These are phyloP conservation scores for Zingel zingel DNA, from an alignment of 2,113 vertebrate genomes.

Conservation along the genomic window DNA sequence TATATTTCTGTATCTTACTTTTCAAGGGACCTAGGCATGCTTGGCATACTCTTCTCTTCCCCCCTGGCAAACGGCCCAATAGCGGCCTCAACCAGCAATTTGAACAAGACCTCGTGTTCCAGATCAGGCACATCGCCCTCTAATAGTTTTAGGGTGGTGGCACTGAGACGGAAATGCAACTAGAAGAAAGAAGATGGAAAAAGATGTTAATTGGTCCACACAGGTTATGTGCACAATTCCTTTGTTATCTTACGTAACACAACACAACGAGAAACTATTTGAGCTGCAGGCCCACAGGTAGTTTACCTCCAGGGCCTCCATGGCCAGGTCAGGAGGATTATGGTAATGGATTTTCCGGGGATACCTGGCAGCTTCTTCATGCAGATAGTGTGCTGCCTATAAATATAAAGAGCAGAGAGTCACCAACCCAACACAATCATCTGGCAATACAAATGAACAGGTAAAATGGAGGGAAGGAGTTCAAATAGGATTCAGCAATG, in stretches of 20 bases:
- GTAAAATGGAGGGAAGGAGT: background rate
- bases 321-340: conserved; percentile 96
- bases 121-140: conserved; percentile 84
- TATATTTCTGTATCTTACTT: conserved; percentile 87
- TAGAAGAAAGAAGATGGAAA: conserved; percentile 58
- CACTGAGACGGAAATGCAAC: conserved; percentile 94
- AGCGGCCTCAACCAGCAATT: conserved; percentile 92
- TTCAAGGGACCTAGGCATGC: conserved; percentile 90
- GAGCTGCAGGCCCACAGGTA: conserved; percentile 8
- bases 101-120: conserved; percentile 90
- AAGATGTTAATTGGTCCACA: background rate
- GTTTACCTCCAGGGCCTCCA: conserved; percentile 97
- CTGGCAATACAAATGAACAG: background rate
- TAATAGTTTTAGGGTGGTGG: conserved; percentile 96
- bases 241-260: conserved; percentile 12
- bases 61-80: conserved; percentile 95
- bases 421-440: background rate
- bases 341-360: conserved; percentile 99
- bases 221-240: background rate
- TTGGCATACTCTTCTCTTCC: conserved; percentile 96
- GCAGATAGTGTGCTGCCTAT: conserved; percentile 91
- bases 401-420: conserved; percentile 32
- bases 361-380: conserved; percentile 97
- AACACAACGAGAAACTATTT: conserved; percentile 4
- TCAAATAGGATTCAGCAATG: background rate